A percentile compares a stretch with the other conserved stretches of the same genome.
Evolutionary conservation across 2,797 vertebrate genomes (phyloP).

Genomic region (Meda fulgida): DNA sequence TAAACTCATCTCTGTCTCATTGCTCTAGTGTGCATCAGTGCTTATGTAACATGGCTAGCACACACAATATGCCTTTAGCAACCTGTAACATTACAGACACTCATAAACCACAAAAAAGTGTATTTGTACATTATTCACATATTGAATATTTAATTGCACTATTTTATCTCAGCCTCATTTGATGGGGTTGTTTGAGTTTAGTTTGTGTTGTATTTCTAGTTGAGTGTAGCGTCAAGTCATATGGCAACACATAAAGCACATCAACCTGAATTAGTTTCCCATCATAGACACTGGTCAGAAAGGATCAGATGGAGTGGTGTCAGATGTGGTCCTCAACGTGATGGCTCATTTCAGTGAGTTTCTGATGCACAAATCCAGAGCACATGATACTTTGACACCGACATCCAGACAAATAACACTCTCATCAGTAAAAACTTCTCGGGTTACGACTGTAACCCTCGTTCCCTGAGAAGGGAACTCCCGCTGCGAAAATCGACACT

Average conservation of each 20-base stretch:
- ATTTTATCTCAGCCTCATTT: not conserved
- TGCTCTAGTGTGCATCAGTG: slow-evolving; percentile 37
- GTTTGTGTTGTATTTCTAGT: not conserved
- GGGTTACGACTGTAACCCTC: no score
- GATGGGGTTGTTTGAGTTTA: not conserved
- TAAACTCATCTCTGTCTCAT: slow-evolving; percentile 69
- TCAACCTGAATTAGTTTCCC: not conserved
- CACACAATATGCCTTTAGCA: slow-evolving; percentile 13
- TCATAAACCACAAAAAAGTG: not conserved
- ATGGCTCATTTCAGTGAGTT: not conserved
- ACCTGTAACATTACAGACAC: slow-evolving; percentile 30
- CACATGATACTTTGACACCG: not conserved
- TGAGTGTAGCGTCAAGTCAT: not conserved
- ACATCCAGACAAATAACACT: not conserved
- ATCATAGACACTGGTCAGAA: slow-evolving; percentile 1
- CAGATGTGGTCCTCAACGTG: not conserved
- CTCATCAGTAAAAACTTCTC: slow-evolving; percentile 13
- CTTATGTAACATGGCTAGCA: slow-evolving; percentile 41
- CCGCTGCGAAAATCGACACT: no score
- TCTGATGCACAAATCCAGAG: not conserved
- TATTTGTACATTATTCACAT: not conserved
- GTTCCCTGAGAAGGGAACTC: no score
- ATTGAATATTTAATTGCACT: not conserved
- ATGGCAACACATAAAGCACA: not conserved
- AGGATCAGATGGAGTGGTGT: not conserved